A percentile compares a stretch with the other conserved stretches of the same genome.
Evolutionary conservation across 2,113 vertebrate species (phyloP).

Genomic region (Pollimyrus isidori): DNA sequence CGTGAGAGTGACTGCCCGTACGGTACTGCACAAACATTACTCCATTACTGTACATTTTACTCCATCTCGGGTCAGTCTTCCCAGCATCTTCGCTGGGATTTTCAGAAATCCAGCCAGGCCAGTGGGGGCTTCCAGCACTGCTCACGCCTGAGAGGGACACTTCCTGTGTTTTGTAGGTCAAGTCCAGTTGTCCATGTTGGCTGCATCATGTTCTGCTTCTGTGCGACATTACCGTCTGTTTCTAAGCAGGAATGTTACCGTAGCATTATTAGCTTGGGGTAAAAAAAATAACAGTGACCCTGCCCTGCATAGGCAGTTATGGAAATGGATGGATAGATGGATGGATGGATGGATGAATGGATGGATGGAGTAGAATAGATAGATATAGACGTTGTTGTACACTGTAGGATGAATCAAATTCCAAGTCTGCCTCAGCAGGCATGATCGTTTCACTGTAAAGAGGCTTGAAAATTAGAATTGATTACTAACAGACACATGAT

Average conservation of each 20-base stretch:
- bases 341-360: neutral
- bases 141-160: neutral
- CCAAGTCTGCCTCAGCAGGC: neutral
- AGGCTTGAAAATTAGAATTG: neutral
- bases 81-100: neutral
- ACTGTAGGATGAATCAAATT: neutral
- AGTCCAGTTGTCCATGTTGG: neutral
- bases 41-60: neutral
- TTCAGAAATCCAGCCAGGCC: neutral
- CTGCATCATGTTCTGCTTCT: neutral
- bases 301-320: neutral
- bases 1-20: neutral
- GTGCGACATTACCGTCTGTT: neutral
- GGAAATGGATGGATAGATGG: neutral
- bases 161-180: neutral
- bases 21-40: neutral
- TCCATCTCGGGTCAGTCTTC: neutral
- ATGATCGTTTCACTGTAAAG: neutral
- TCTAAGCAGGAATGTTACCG: neutral
- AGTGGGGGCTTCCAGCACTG: neutral
- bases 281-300: neutral
- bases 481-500: neutral
- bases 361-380: neutral
- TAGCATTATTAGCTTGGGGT: neutral
- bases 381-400: neutral